Base-by-base conservation (phyloP, 2,888 invertebrate genomes). In the Eilema griseolum region DNA sequence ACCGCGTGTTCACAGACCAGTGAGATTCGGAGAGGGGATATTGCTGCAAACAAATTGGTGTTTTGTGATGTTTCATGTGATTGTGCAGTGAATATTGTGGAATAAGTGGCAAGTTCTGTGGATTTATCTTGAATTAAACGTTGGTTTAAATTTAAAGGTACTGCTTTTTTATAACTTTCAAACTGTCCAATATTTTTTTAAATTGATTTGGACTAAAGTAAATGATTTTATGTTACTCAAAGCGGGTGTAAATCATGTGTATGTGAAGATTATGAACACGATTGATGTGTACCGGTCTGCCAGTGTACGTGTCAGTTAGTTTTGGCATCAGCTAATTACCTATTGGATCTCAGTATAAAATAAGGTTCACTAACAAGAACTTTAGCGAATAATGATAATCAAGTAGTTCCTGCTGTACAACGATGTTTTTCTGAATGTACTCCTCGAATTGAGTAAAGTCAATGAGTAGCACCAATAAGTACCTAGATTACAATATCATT, bases 1-100 rank as follows among this genome's bases (percentile, higher is more conserved):
- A 84, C 85, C 71, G 75, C 72, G 76, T 75, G 78, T 74, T 80
- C 87, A 85, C 82, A 84, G 84, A 83, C 79, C 78, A 81, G 77
- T 83, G 83, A 78, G 75, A 74, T 73, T 72, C 77, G 70, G 70
- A 75, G 79, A 66, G 75, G 78, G 83, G 80, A 64, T 75, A 71
- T 69, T 69, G 69, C 64, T 66, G 37, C 41, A 74, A 67, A 72
- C 66, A 64, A 67, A 61, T 46, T 65, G 71, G 80, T 80, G 78
- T 77, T 72, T 70, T 67, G 73, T 77, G 80, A 70, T 59, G 41
- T 71, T 73, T 68, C 46, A 73, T 75, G 72, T 75, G 75, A 72
- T 74, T 79, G 56, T 71, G 59, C n/a, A 70, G 76, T 79, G 78
- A 71, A 71, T 81, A 71, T 73, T 73, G 52, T 71, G 74, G 65